Conservation (phyloP, 2,113 vertebrate genomes). For the Cinclus mexicanus region DNA sequence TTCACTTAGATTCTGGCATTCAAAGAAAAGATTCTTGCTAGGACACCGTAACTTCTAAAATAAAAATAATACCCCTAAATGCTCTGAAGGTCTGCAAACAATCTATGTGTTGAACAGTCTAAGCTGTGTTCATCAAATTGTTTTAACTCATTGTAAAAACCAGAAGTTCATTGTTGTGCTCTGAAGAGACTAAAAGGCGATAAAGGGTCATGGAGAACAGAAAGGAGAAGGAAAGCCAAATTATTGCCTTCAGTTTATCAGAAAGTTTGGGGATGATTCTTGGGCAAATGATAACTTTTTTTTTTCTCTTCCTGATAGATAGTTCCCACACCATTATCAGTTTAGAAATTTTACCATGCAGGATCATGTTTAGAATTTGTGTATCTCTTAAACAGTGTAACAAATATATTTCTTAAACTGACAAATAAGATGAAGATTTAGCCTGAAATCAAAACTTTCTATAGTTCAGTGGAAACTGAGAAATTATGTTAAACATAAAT, state of each 20-base stretch:
- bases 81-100: constrained; percentile 43
- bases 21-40: constrained; percentile 21
- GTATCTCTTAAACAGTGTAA: not conserved
- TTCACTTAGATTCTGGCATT: constrained; percentile 11
- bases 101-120: constrained; percentile 27
- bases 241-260: not conserved
- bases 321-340: not conserved
- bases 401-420: not conserved
- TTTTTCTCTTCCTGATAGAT: not conserved
- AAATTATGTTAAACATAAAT: not conserved
- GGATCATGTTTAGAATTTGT: not conserved
- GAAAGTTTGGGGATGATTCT: not conserved
- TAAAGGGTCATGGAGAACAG: not conserved
- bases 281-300: not conserved
- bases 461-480: not conserved
- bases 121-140: constrained; percentile 25
- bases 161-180: constrained; percentile 26
- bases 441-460: not conserved
- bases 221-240: not conserved
- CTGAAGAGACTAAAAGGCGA: not conserved
- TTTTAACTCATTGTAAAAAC: constrained; percentile 36
- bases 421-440: not conserved
- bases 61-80: constrained; percentile 27
- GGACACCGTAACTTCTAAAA: not conserved
- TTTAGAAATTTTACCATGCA: not conserved